Base-by-base conservation (phyloP, 2,888 invertebrate genomes). In the Parasteatoda lunata region DNA sequence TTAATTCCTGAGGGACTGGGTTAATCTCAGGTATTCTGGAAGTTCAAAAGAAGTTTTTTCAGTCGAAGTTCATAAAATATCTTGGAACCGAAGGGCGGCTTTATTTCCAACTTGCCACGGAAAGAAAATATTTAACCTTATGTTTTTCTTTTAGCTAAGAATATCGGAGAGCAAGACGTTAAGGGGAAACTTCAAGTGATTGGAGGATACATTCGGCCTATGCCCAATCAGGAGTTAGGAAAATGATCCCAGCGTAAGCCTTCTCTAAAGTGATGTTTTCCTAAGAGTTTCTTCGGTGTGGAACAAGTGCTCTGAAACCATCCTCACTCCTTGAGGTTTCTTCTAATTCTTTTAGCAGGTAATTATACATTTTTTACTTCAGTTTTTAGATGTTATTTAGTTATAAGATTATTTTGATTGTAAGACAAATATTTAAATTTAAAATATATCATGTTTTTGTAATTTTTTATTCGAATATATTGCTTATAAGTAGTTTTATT, bases 251-350 rank as follows among this genome's bases (percentile, higher is more conserved):
- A 11, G 80, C 52, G 69, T 76, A 80, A 77, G 77, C 65, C 68
- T 15, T 80, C 79, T 86, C 80, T 77, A 80, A 86, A 86, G 66
- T 86, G 51, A 51, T 52, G 80, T 76, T 86, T 80, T 80, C 77
- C 80, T 80, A 81, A 77, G 80, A 86, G 85, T 81, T 86, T 86
- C 78, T 77, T 84, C 66, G 80, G 76, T 81, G 85, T 81, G 77
- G 65, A 66, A 86, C 80, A 65, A 77, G 77, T 70, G 69, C 75
- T 65, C 69, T 52, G 71, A 65, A 77, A 76, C 54, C 85, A 65
- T 71, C 69, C 70, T 45, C 71, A 72, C 85, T 77, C 73, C 81
- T 71, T 80, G 71, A 15, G 51, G 85, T 81, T 86, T 71, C 80
- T 76, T 79, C 71, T 59, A 48, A 72, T 86, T 86, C 66, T 77